Base-by-base conservation (phyloP, 23 tunicate species). In the Oikopleura albicans region DNA sequence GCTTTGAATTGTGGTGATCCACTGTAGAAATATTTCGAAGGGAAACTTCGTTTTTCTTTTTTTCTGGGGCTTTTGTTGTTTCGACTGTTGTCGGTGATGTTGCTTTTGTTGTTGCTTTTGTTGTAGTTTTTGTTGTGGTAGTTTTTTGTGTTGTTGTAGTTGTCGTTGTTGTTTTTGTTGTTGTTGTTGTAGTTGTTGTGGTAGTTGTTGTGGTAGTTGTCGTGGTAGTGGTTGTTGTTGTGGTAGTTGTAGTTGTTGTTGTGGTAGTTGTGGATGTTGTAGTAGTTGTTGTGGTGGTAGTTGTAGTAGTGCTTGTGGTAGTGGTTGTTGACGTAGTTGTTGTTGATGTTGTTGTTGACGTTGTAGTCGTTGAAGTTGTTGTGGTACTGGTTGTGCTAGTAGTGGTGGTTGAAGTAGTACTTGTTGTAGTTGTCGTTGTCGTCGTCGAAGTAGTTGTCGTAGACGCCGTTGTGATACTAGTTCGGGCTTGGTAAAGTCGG, bases 331-430 rank as follows among this genome's bases (percentile, higher is more conserved):
- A 4, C n/a, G 40, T 75, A 4, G 66, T 40, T 39, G 28, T 41
- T 36, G 76, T 84, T 39, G 39, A 40, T 40, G 76, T 16, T 12
- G n/a, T 39, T 33, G 90, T 76, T 0, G 91, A 83, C 0, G n/a
- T n/a, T n/a, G n/a, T n/a, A n/a, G 86, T 83, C 0, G 85, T 40
- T 41, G 39, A 0, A 76, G 90, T 79, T 0, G 90, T 88, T 0
- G 88, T 57, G 40, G 84, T 41, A 57, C n/a, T 85, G 29, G 76
- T 83, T 39, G 66, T 83, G 34, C 86, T 83, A 37, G 85, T 59
- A 16, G 84, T 86, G 83, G 75, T 8, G 1, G 39, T 87, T 39
- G 38, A n/a, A 57, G 84, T 83, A 0, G 84, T 56, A 38, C 84
- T 39, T 27, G 28, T 12, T 75, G 86, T 83, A 39, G 35, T 29